A percentile compares a stretch with the other conserved stretches of the same genome.
phyloP scores from a whole-genome alignment of 1,140 invertebrate genomes.

The Drosophila kohkoa region DNA sequence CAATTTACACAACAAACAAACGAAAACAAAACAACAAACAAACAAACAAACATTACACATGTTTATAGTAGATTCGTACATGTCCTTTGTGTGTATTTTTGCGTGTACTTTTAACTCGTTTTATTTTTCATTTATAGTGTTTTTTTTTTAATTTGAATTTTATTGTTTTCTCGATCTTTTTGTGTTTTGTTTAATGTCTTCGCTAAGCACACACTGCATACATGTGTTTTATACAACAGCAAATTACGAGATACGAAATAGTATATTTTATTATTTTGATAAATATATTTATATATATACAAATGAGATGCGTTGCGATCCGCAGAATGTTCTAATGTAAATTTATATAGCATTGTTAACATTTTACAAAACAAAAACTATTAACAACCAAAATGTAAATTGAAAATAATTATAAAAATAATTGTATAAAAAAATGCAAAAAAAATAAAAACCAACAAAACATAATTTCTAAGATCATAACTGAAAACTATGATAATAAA shows the following conservation, averaged over 20 bases:
- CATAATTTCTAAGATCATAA: neutral
- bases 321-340: constrained; percentile 33
- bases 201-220: constrained; percentile 21
- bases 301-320: constrained; percentile 32
- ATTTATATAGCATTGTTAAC: constrained; percentile 46
- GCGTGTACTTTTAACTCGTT: neutral
- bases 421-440: constrained; percentile 1
- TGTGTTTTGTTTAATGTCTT: neutral
- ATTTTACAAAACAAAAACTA: constrained; percentile 38
- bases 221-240: constrained; percentile 63
- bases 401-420: constrained; percentile 3
- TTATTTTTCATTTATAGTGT: constrained; percentile 4
- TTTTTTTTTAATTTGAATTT: neutral
- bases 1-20: constrained; percentile 40
- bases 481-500: constrained; percentile 15
- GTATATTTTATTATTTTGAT: constrained; percentile 81
- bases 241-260: constrained; percentile 50
- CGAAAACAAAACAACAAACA: constrained; percentile 21
- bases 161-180: neutral
- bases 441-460: neutral
- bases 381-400: constrained; percentile 11
- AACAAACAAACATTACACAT: constrained; percentile 27
- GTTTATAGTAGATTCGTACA: neutral
- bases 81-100: neutral
- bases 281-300: constrained; percentile 67